These are phyloP conservation scores for Semnornis frantzii DNA, from an alignment of 2,113 vertebrate species.

Conservation along the genomic window DNA sequence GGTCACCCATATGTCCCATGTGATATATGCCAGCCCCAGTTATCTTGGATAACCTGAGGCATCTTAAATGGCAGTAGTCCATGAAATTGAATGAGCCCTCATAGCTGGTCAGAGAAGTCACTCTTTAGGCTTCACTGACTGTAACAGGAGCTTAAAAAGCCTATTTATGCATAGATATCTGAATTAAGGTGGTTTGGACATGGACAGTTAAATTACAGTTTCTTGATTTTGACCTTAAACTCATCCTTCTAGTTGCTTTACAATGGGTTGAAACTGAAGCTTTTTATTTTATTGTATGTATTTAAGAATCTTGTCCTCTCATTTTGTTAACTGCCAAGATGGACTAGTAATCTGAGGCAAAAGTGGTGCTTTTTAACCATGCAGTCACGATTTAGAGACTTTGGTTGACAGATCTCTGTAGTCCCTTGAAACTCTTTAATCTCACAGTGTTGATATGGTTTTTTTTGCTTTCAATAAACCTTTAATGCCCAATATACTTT, in stretches of 20 bases:
- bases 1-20: neutral
- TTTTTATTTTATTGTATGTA: neutral
- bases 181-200: neutral
- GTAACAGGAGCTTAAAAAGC: neutral
- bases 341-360: neutral
- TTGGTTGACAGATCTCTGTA: neutral
- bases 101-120: neutral
- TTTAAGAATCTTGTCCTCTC: neutral
- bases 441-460: neutral
- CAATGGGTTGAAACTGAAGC: neutral
- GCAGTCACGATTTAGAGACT: neutral
- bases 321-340: neutral
- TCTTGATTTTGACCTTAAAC: neutral
- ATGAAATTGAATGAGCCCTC: neutral
- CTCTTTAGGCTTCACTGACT: neutral
- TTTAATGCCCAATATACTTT: neutral
- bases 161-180: fast-evolving
- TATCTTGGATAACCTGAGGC: neutral
- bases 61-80: neutral
- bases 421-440: neutral
- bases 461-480: neutral
- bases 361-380: neutral
- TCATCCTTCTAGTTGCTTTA: neutral
- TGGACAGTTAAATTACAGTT: neutral
- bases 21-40: neutral